A percentile compares a stretch with the other conserved stretches of the same genome.
Evolutionary conservation across 2,797 vertebrate species (phyloP).

Genomic region (Danio kyathit): DNA sequence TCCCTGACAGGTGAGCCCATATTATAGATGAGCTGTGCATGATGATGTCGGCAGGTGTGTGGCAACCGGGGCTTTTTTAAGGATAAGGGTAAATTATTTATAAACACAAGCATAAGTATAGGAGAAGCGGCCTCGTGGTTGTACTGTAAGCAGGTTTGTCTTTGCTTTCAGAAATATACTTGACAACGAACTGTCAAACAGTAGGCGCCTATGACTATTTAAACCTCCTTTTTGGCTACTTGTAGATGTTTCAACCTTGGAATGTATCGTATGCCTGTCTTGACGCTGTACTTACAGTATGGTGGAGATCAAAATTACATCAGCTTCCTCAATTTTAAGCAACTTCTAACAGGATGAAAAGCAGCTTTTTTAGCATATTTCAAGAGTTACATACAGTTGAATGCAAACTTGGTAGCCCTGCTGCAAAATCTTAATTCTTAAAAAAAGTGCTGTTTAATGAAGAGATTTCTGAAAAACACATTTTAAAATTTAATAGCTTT

Average conservation of each 20-base stretch:
- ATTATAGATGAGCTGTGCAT: conserved; percentile 62
- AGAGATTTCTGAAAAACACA: too few species aligned
- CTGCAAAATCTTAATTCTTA: too few species aligned
- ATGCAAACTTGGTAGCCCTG: too few species aligned
- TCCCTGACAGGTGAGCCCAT: conserved; percentile 63
- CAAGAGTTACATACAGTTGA: too few species aligned
- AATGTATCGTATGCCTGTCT: not conserved
- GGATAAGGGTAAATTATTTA: conserved; percentile 62
- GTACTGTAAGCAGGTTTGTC: not conserved
- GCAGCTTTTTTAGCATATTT: too few species aligned
- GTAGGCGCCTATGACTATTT: not conserved
- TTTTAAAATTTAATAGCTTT: too few species aligned
- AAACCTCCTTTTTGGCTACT: not conserved
- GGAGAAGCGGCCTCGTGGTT: conserved; percentile 12
- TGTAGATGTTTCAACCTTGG: not conserved
- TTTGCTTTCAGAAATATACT: not conserved
- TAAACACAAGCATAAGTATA: conserved; percentile 34
- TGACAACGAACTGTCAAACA: not conserved
- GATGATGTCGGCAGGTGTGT: conserved; percentile 51
- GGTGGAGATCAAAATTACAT: too few species aligned
- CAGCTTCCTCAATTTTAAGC: too few species aligned
- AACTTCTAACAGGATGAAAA: too few species aligned
- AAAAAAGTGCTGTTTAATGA: too few species aligned
- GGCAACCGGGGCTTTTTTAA: conserved; percentile 53
- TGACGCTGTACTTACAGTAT: not conserved